These are phyloP conservation scores for Manis pentadactyla DNA, from an alignment of 2,797 vertebrate genomes.

Conservation along the genomic window DNA sequence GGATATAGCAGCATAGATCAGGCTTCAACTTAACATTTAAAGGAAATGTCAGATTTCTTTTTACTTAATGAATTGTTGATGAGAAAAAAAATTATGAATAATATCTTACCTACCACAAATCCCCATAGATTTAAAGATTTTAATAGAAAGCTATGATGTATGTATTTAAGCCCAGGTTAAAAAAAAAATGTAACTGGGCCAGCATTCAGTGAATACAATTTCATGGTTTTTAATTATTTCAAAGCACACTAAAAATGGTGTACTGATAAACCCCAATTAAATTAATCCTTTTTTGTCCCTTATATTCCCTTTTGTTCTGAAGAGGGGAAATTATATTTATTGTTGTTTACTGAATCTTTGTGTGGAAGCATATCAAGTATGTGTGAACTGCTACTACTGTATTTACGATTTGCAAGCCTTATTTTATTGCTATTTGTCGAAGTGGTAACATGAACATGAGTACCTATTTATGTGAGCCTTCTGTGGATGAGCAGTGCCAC, in stretches of 20 bases:
- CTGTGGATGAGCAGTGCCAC: conserved; percentile 66
- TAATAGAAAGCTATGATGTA: conserved; percentile 84
- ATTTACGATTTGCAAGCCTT: conserved; percentile 77
- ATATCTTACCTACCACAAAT: conserved; percentile 77
- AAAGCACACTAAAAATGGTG: conserved; percentile 82
- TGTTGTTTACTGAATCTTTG: conserved; percentile 84
- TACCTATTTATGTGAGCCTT: conserved; percentile 78
- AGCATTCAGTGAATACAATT: conserved; percentile 79
- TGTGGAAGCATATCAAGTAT: conserved; percentile 85
- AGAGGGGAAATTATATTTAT: conserved; percentile 87
- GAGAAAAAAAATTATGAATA: conserved; percentile 80
- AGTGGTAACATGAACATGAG: conserved; percentile 68
- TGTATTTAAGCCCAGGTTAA: conserved; percentile 79
- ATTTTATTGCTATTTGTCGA: conserved; percentile 79
- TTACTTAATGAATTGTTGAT: conserved; percentile 83
- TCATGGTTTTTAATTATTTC: conserved; percentile 83
- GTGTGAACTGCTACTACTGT: conserved; percentile 83
- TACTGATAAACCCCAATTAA: conserved; percentile 82
- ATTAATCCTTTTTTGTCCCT: conserved; percentile 39
- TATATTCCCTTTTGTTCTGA: conserved; percentile 76
- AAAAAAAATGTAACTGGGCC: conserved; percentile 71
- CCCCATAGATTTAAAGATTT: conserved; percentile 84
- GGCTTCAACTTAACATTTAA: conserved; percentile 79
- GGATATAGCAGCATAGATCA: conserved; percentile 84
- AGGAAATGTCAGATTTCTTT: conserved; percentile 78